A percentile compares a stretch with the other conserved stretches of the same genome.
These are phyloP conservation scores for Metopolophium dirhodum DNA, from an alignment of 1,140 invertebrate genomes.

Conservation along the genomic window DNA sequence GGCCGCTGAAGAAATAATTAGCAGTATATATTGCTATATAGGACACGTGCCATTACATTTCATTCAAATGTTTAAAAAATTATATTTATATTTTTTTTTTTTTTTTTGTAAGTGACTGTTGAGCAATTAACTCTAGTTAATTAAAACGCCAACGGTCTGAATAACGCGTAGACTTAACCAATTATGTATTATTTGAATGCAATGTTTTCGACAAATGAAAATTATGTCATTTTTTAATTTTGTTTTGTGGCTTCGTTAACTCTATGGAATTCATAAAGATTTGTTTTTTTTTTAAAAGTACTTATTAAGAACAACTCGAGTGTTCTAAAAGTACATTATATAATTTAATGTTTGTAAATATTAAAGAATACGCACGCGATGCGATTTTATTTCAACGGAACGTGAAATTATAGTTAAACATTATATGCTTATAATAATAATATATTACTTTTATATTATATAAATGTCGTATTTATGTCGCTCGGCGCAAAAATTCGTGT, in stretches of 20 bases:
- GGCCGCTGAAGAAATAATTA: neutral
- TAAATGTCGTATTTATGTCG: neutral
- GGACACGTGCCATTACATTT: neutral
- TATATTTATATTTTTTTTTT: neutral
- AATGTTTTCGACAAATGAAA: constrained; percentile 39
- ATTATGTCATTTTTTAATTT: neutral
- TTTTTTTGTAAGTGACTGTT: constrained; percentile 3
- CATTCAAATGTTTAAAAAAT: neutral
- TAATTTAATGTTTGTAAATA: neutral
- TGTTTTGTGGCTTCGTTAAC: neutral
- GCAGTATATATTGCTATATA: neutral
- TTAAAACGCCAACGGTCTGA: constrained; percentile 25
- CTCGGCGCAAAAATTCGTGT: neutral
- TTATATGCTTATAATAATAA: neutral
- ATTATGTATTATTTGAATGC: constrained; percentile 14
- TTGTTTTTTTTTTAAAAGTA: neutral
- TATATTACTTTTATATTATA: neutral
- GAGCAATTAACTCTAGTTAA: constrained; percentile 31
- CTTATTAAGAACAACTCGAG: neutral
- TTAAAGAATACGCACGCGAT: neutral
- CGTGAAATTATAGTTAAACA: neutral
- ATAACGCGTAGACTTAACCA: constrained; percentile 20
- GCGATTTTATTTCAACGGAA: neutral
- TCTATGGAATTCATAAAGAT: neutral
- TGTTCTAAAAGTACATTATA: neutral